phyloP scores from a whole-genome alignment of 2,113 vertebrate genomes.

The Merops nubicus region DNA sequence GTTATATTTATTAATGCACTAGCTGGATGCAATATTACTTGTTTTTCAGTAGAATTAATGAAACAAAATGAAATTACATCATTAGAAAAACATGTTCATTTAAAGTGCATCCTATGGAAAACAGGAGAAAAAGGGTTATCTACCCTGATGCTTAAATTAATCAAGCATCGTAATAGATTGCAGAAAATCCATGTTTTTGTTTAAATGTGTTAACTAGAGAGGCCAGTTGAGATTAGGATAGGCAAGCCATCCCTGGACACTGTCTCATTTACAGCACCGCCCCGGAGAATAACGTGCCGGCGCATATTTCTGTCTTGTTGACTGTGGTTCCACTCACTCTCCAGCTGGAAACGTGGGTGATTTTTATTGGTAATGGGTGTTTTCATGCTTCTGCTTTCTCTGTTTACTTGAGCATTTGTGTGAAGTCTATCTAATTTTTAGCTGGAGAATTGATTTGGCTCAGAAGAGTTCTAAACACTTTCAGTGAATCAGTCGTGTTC shows the following conservation, averaged over 20 bases:
- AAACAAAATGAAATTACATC: constrained; percentile 33
- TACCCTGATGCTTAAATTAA: background rate
- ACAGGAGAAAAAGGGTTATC: constrained; percentile 14
- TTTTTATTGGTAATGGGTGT: constrained; percentile 34
- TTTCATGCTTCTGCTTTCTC: constrained; percentile 41
- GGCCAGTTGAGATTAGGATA: constrained; percentile 46
- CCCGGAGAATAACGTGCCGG: constrained; percentile 55
- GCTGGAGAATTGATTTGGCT: constrained; percentile 11
- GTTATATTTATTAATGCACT: constrained; percentile 47
- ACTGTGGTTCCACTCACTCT: constrained; percentile 61
- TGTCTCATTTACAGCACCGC: constrained; percentile 59
- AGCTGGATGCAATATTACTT: background rate
- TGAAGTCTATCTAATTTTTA: constrained; percentile 35
- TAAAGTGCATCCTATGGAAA: constrained; percentile 20
- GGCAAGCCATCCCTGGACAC: constrained; percentile 35
- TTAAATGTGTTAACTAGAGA: constrained; percentile 58
- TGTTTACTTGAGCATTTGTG: constrained; percentile 56
- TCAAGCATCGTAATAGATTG: constrained; percentile 30
- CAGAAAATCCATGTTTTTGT: constrained; percentile 44
- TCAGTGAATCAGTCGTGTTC: background rate
- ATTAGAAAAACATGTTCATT: constrained; percentile 16
- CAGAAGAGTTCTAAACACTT: constrained; percentile 29
- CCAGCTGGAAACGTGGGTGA: constrained; percentile 27
- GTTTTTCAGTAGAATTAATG: constrained; percentile 35
- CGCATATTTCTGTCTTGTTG: constrained; percentile 67